Conservation (phyloP, 2,797 vertebrate species). For the Oreonectes daqikongensis region DNA sequence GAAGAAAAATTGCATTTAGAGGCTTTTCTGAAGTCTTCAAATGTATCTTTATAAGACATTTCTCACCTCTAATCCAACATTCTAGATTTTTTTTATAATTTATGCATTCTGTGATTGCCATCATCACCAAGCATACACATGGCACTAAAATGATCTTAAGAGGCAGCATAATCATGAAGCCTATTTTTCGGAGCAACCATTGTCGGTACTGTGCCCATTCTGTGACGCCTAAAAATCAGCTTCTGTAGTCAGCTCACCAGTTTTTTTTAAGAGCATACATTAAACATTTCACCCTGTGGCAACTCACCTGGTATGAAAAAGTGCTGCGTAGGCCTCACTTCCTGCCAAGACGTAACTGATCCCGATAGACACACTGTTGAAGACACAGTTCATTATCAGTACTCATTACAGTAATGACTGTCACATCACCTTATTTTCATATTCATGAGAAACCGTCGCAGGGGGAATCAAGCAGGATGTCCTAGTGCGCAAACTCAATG, state of each 20-base stretch:
- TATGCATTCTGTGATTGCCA: not conserved
- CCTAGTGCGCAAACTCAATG: not conserved
- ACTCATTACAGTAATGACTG: conserved; percentile 9
- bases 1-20: no score
- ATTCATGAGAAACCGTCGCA: conserved; percentile 9
- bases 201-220: not conserved
- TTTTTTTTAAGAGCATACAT: not conserved
- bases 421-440: conserved; percentile 1
- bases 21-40: no score
- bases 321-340: conserved; percentile 73
- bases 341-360: conserved; percentile 76
- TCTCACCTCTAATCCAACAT: no score
- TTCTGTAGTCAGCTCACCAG: not conserved
- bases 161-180: not conserved
- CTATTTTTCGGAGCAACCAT: no score
- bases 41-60: no score
- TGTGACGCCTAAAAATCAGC: not conserved
- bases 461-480: not conserved
- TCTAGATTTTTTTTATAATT: no score
- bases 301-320: conserved; percentile 72
- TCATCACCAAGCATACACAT: not conserved
- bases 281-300: not conserved
- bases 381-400: conserved; percentile 44
- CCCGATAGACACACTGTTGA: conserved; percentile 71
- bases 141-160: not conserved